These are phyloP conservation scores for Ypsolopha scabrella DNA, from an alignment of 2,888 invertebrate species.

Conservation along the genomic window DNA sequence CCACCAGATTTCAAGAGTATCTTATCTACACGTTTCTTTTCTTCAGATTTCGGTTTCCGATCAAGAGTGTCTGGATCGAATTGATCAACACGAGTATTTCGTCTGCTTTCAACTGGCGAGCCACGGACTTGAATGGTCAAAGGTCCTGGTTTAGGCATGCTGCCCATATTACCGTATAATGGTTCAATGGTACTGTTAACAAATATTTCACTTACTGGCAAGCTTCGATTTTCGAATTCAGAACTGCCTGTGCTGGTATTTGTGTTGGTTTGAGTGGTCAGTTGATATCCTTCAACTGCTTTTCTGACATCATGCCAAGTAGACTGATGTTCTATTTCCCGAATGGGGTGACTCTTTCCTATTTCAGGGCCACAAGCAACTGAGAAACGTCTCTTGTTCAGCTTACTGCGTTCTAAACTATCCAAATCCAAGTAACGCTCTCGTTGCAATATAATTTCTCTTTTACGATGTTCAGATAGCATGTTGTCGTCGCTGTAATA, in stretches of 20 bases:
- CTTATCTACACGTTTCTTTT: constrained; percentile 55
- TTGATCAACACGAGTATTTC: constrained; percentile 71
- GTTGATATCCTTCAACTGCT: constrained; percentile 24
- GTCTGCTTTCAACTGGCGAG: constrained; percentile 75
- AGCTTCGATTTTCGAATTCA: constrained; percentile 42
- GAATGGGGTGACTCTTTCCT: constrained; percentile 34
- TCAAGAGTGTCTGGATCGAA: constrained; percentile 90
- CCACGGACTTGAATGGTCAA: constrained; percentile 86
- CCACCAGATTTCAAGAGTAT: constrained; percentile 76
- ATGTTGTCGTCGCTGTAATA: constrained; percentile 50
- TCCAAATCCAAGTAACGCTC: constrained; percentile 42
- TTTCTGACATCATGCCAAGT: constrained; percentile 56
- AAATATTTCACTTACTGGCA: constrained; percentile 76
- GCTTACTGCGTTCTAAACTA: constrained; percentile 42
- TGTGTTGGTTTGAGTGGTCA: constrained; percentile 3
- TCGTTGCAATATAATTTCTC: constrained; percentile 23
- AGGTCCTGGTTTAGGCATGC: constrained; percentile 74
- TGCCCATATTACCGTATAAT: constrained; percentile 59
- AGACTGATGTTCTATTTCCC: background rate
- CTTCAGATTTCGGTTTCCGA: constrained; percentile 72
- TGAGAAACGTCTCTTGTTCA: constrained; percentile 47
- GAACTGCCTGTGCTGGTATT: constrained; percentile 30
- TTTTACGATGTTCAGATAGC: constrained; percentile 28
- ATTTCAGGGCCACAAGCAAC: constrained; percentile 55
- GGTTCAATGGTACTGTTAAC: constrained; percentile 70